phyloP scores from a whole-genome alignment of 2,888 invertebrate genomes.

The Xestia sexstrigata region DNA sequence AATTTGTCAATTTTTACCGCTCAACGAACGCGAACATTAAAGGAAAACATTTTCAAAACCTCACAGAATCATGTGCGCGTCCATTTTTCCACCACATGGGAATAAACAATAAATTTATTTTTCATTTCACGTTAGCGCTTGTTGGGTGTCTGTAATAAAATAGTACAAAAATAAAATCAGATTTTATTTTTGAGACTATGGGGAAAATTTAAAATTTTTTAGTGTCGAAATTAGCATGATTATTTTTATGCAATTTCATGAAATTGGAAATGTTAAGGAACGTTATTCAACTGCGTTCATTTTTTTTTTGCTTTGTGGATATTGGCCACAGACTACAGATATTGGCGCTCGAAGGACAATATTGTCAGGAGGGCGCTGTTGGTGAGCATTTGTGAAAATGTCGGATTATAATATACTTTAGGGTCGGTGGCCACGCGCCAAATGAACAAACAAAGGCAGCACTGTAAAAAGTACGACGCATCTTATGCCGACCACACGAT shows the following conservation, averaged over 20 bases:
- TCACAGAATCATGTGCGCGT: conserved; percentile 87
- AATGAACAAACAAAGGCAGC: not conserved
- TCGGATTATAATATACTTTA: too few relatives aligned
- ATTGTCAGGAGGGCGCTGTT: not conserved
- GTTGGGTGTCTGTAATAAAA: not conserved
- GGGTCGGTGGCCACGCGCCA: not conserved
- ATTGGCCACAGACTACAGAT: too few relatives aligned
- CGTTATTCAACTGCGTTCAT: conserved; percentile 43
- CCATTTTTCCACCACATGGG: conserved; percentile 89
- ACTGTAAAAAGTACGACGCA: too few relatives aligned
- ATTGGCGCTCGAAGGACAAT: not conserved
- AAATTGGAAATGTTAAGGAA: conserved; percentile 26
- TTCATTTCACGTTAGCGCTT: conserved; percentile 66
- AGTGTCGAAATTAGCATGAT: too few relatives aligned
- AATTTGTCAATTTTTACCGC: conserved; percentile 73
- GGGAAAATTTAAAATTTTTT: not conserved
- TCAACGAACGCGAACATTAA: conserved; percentile 75
- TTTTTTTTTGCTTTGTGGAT: too few relatives aligned
- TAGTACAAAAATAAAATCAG: not conserved
- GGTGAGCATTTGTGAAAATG: not conserved
- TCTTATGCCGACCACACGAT: too few relatives aligned
- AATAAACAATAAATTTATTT: conserved; percentile 81
- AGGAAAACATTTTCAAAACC: conserved; percentile 85
- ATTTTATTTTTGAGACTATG: not conserved
- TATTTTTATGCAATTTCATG: not conserved